These are phyloP conservation scores for Cochlearius cochlearius DNA, from an alignment of 2,113 vertebrate species.

Conservation along the genomic window DNA sequence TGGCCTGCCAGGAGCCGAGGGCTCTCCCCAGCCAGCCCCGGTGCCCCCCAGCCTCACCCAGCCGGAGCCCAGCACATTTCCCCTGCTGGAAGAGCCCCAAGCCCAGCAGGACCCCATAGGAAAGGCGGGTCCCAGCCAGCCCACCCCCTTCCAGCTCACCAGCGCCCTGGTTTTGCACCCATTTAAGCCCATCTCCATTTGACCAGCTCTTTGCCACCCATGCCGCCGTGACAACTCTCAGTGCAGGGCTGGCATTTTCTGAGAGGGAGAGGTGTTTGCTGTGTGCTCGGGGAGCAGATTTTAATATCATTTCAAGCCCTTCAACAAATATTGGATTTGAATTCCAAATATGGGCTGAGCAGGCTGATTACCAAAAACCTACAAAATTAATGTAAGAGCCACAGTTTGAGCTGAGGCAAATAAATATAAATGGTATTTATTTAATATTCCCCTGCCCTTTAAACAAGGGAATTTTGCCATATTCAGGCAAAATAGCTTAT, in stretches of 20 bases:
- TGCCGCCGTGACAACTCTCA: not conserved
- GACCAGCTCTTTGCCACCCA: not conserved
- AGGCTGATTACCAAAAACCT: slow-evolving; percentile 20
- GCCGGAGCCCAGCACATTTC: not conserved
- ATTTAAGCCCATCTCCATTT: rapidly evolving
- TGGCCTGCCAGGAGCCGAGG: not conserved
- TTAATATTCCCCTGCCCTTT: slow-evolving; percentile 27
- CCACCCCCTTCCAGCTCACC: rapidly evolving
- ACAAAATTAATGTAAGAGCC: slow-evolving; percentile 1
- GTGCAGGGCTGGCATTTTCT: not conserved
- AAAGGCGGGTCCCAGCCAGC: too few species aligned
- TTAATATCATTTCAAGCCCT: not conserved
- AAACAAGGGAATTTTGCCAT: not conserved
- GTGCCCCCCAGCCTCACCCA: too few species aligned
- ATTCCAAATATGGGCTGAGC: not conserved
- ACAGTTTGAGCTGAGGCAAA: not conserved
- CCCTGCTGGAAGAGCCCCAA: not conserved
- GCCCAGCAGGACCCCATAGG: not conserved
- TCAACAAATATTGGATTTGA: slow-evolving; percentile 18
- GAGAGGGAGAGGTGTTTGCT: not conserved
- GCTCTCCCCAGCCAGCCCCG: not conserved
- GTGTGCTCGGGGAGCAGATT: not conserved
- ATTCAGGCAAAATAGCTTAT: not conserved
- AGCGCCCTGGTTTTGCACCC: not conserved
- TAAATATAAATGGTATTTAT: slow-evolving; percentile 45